A percentile compares a stretch with the other conserved stretches of the same genome.
Conservation (phyloP, 2,888 invertebrate genomes). For the Plutella xylostella region DNA sequence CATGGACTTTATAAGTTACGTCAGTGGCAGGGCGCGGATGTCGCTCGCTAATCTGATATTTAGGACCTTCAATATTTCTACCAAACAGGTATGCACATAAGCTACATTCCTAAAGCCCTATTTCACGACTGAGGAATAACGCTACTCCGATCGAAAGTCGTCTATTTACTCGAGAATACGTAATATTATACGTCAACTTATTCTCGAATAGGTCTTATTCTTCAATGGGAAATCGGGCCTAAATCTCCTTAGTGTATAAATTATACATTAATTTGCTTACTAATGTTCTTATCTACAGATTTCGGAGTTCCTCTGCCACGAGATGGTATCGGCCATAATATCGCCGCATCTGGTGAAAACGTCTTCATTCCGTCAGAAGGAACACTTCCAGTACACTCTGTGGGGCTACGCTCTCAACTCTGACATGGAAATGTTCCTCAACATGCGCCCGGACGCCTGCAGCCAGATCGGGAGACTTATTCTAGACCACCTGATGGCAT, state of each 20-base stretch:
- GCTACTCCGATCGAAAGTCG: too few species aligned
- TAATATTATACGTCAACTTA: too few species aligned
- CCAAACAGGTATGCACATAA: slow-evolving; percentile 43
- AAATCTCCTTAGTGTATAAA: too few species aligned
- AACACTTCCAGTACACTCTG: slow-evolving; percentile 63
- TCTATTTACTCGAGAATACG: too few species aligned
- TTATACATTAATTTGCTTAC: too few species aligned
- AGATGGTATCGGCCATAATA: slow-evolving; percentile 70
- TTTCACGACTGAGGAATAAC: too few species aligned
- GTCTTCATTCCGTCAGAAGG: slow-evolving; percentile 59
- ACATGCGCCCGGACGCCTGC: slow-evolving; percentile 69
- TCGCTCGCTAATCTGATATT: slow-evolving; percentile 58
- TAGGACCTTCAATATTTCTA: slow-evolving; percentile 53
- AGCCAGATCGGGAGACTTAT: slow-evolving; percentile 67
- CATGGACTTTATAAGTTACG: slow-evolving; percentile 55
- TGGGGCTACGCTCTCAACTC: slow-evolving; percentile 71
- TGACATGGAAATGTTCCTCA: slow-evolving; percentile 69
- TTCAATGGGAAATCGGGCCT: too few species aligned
- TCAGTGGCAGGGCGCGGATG: slow-evolving; percentile 58
- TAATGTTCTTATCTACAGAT: too few species aligned
- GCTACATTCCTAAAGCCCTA: too few species aligned
- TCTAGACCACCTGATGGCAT: slow-evolving; percentile 63
- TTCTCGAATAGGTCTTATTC: too few species aligned
- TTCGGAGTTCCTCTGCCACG: slow-evolving; percentile 73
- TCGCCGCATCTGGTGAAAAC: slow-evolving; percentile 60